These are phyloP conservation scores for Zelostemma sp. DNA, from an alignment of 1,140 invertebrate genomes.

Conservation along the genomic window DNA sequence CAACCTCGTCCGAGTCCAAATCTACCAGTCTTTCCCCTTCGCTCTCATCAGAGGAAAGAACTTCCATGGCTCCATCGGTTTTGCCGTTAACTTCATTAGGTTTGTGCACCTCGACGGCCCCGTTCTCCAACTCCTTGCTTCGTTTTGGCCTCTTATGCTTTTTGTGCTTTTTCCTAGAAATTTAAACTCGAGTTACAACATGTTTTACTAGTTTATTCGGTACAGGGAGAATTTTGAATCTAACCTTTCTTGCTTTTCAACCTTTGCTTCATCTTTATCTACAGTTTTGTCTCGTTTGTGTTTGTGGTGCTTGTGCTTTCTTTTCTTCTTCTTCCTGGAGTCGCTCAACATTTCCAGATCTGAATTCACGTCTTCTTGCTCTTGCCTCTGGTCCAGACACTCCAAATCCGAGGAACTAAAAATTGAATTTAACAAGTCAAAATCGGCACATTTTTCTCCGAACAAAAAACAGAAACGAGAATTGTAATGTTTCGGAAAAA, in stretches of 20 bases:
- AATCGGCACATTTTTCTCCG: not conserved
- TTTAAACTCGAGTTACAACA: slow-evolving; percentile 19
- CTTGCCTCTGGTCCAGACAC: slow-evolving; percentile 53
- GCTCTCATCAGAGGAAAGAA: slow-evolving; percentile 79
- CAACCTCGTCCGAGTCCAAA: slow-evolving; percentile 79
- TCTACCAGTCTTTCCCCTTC: slow-evolving; percentile 77
- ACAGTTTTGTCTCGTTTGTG: slow-evolving; percentile 70
- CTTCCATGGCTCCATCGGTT: slow-evolving; percentile 69
- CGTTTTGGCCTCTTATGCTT: slow-evolving; percentile 68
- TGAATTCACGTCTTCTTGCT: slow-evolving; percentile 53
- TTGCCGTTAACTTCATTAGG: slow-evolving; percentile 61
- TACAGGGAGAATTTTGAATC: too few relatives aligned
- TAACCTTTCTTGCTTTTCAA: slow-evolving; percentile 61
- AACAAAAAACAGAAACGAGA: not conserved
- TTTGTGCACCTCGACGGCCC: slow-evolving; percentile 57
- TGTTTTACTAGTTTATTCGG: too few relatives aligned
- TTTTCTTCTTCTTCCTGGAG: slow-evolving; percentile 70
- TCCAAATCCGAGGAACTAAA: slow-evolving; percentile 63
- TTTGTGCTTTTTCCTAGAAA: slow-evolving; percentile 68
- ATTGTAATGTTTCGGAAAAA: not conserved
- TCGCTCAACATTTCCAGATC: slow-evolving; percentile 58
- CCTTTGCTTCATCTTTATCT: slow-evolving; percentile 60
- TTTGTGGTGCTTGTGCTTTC: slow-evolving; percentile 73
- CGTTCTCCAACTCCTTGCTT: slow-evolving; percentile 64
- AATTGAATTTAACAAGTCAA: slow-evolving; percentile 18